Evolutionary conservation across 2,888 invertebrate species (phyloP), one percentile per base, ranked within the genome.

Genomic region (Apeira syringaria): DNA sequence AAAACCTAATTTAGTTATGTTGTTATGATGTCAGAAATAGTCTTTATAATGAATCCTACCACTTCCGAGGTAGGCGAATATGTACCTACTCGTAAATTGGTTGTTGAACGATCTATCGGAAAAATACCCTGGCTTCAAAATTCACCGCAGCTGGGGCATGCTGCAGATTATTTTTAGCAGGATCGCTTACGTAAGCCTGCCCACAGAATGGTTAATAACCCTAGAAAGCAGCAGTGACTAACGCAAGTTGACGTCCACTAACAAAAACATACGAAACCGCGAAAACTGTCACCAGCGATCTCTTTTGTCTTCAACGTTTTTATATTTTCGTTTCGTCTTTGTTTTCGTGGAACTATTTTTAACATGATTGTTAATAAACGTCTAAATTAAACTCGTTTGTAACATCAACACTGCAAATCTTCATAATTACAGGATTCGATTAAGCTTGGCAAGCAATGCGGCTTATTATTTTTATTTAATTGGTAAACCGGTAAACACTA

Each of bases 191-290:
- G 73, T 74, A 68, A 65, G 42, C 45, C 53, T 56, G 56, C 59
- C 59, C 58, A 63, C 64, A 46, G 50, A 45, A 45, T 72, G 68
- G 79, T 83, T 83, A 81, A 82, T 77, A 80, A 79, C 78, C 79
- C 68, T 68, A 70, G 59, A 56, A 58, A 55, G 63, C 56, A 64
- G 47, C 20, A 46, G 55, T 45, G 43, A 47, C 47, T 34, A 52
- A 47, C 50, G 44, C 46, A 20, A 35, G 42, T 18, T 37, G 22
- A 34, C 36, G 35, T 33, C 18, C 28, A 25, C 5, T 22, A 49
- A 39, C 26, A 42, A 45, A 9, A 7, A 27, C 7, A 37, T 13
- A 20, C 3, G 10, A 10, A 25, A 15, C 7, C 11, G 18, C 18
- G n/a, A 32, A 15, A 17, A 25, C 7, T 1, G 27, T 27, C 33